These are phyloP conservation scores for Microctenopoma steveboyesi DNA, from an alignment of 2,797 vertebrate genomes.

Conservation along the genomic window DNA sequence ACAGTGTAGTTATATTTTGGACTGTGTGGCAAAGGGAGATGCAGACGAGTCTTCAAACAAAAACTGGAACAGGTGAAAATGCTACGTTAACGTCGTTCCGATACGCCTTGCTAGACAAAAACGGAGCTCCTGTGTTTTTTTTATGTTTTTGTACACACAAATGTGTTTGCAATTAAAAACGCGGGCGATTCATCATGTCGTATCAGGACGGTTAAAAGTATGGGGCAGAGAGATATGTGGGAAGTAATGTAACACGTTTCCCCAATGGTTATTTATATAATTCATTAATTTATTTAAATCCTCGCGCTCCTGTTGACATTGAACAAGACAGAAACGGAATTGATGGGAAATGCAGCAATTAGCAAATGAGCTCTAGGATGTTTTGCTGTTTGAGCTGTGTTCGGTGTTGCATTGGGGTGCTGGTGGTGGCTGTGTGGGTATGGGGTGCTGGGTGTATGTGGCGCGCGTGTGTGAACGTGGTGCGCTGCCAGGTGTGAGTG, in stretches of 20 bases:
- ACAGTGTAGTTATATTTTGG: conserved; percentile 4
- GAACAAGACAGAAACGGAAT: conserved; percentile 94
- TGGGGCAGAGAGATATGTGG: conserved; percentile 25
- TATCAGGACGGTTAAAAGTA: conserved; percentile 18
- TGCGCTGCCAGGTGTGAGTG: conserved; percentile 92
- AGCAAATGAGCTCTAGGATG: conserved; percentile 97
- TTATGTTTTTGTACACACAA: neutral
- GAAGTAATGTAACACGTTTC: conserved; percentile 49
- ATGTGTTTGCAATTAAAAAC: conserved; percentile 24
- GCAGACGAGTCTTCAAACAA: conserved; percentile 27
- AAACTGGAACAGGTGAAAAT: conserved; percentile 33
- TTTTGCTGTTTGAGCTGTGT: conserved; percentile 84
- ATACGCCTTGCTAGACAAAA: conserved; percentile 37
- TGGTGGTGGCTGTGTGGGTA: conserved; percentile 57
- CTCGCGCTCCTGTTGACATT: conserved; percentile 84
- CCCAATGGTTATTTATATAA: conserved; percentile 68
- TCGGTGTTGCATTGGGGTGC: conserved; percentile 72
- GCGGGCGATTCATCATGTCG: conserved; percentile 18
- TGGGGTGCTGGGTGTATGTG: conserved; percentile 8
- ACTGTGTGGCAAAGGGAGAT: conserved; percentile 8
- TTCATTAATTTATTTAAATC: conserved; percentile 64
- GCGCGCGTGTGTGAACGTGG: conserved; percentile 50
- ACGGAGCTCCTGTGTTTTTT: conserved; percentile 2
- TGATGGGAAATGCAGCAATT: conserved; percentile 99
- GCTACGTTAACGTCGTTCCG: conserved; percentile 54